These are phyloP conservation scores for Rhimphoctona megacephalus DNA, from an alignment of 2,888 invertebrate genomes.

Conservation along the genomic window DNA sequence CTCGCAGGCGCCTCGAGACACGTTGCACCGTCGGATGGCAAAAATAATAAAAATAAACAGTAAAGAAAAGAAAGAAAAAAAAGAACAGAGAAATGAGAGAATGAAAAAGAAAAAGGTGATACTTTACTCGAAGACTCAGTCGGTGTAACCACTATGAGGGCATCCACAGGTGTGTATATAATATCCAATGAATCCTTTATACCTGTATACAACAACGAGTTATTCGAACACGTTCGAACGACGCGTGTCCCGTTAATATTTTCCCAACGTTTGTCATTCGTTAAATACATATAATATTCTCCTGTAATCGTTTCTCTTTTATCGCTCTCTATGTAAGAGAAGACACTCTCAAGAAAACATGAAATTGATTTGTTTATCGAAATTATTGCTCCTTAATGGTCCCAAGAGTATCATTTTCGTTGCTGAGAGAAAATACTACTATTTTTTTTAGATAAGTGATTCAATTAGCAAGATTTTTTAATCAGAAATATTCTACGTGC, in stretches of 20 bases:
- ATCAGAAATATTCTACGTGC: too few species aligned
- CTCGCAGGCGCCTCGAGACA: slow-evolving; percentile 31
- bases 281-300: slow-evolving; percentile 23
- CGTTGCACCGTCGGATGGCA: slow-evolving; percentile 11
- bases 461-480: background rate
- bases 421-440: background rate
- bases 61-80: slow-evolving; percentile 7
- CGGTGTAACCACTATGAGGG: slow-evolving; percentile 2
- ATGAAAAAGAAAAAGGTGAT: slow-evolving; percentile 32
- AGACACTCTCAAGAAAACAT: background rate
- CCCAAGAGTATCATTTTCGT: background rate
- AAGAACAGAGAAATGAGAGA: background rate
- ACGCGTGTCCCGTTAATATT: slow-evolving; percentile 58
- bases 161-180: slow-evolving; percentile 45
- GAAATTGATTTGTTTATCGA: slow-evolving; percentile 11
- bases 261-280: slow-evolving; percentile 21
- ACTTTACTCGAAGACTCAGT: slow-evolving; percentile 30
- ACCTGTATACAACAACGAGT: background rate
- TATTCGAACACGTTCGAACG: slow-evolving; percentile 31
- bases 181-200: slow-evolving; percentile 8
- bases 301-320: slow-evolving; percentile 13
- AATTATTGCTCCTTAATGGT: background rate
- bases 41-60: background rate
- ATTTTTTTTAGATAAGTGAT: background rate
- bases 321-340: slow-evolving; percentile 33